These are phyloP conservation scores for Aproaerema taeniolella DNA, from an alignment of 2,888 invertebrate species.

Conservation along the genomic window DNA sequence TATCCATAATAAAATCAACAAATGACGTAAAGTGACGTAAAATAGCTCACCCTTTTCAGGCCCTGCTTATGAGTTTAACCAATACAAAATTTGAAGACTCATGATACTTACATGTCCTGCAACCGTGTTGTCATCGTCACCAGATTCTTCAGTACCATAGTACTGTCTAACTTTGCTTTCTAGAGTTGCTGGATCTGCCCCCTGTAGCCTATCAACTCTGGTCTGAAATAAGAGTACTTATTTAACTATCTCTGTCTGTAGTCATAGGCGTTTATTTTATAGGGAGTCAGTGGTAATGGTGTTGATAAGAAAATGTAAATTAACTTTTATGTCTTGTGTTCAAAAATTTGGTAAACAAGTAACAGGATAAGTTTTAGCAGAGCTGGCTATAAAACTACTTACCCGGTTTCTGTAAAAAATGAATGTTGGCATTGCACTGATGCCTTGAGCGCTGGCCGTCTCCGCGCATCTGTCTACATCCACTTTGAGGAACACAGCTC, in stretches of 20 bases:
- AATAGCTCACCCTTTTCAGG: no score
- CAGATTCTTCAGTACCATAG: constrained; percentile 81
- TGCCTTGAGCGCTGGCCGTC: constrained; percentile 90
- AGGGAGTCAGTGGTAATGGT: no score
- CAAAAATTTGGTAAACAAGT: no score
- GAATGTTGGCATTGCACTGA: constrained; percentile 99
- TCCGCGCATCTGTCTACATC: constrained; percentile 96
- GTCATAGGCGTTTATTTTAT: no score
- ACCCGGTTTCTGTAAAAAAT: constrained; percentile 93
- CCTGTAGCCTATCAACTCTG: constrained; percentile 91
- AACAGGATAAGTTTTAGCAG: no score
- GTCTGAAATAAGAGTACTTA: constrained; percentile 76
- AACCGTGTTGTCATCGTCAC: constrained; percentile 81
- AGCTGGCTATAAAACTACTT: constrained; percentile 19
- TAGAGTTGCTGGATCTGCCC: constrained; percentile 88
- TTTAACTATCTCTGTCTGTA: no score
- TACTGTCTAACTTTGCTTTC: constrained; percentile 94
- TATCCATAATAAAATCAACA: no score
- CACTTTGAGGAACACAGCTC: constrained; percentile 94
- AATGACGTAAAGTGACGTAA: no score
- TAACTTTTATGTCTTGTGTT: no score
- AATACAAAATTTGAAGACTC: no score
- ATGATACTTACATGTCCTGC: constrained; percentile 85
- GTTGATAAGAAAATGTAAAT: no score
- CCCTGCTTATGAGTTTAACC: no score